Conservation (phyloP, 1,140 invertebrate species). For the Drosophila micromelanica region DNA sequence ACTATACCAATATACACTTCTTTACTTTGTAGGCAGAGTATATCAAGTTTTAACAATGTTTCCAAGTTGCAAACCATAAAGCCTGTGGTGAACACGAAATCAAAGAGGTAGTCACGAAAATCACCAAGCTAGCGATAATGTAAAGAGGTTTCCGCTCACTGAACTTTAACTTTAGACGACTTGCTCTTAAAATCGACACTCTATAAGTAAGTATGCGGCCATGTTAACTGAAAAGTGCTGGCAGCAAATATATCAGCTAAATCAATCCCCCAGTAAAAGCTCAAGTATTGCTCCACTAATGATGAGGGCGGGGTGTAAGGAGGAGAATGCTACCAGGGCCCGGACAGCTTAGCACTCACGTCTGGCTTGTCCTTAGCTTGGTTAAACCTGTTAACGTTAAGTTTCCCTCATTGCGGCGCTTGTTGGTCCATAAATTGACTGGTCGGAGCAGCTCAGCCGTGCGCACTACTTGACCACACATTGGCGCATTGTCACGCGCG, state of each 20-base stretch:
- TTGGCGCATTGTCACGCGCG: conserved; percentile 79
- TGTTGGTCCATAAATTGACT: conserved; percentile 57
- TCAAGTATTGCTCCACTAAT: conserved; percentile 72
- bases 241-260: conserved; percentile 25
- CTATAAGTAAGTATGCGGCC: conserved; percentile 2
- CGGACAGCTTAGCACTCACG: conserved; percentile 48
- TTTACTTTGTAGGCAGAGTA: not conserved
- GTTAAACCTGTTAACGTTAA: conserved; percentile 81
- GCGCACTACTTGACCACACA: conserved; percentile 78
- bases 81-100: not conserved
- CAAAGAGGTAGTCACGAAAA: conserved; percentile 12
- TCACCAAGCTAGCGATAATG: not conserved
- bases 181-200: not conserved
- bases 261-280: conserved; percentile 63
- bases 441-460: conserved; percentile 63
- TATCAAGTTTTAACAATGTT: not conserved
- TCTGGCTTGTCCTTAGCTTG: conserved; percentile 72
- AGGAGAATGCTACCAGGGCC: too few relatives aligned
- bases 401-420: conserved; percentile 57
- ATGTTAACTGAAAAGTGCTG: conserved; percentile 1
- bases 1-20: too few relatives aligned
- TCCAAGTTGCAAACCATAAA: not conserved
- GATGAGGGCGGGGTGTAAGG: conserved; percentile 48
- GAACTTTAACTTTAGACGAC: conserved; percentile 17
- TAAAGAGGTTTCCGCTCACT: conserved; percentile 18